Base-by-base conservation (phyloP, 1,140 invertebrate species). In the Augochlora pura region DNA sequence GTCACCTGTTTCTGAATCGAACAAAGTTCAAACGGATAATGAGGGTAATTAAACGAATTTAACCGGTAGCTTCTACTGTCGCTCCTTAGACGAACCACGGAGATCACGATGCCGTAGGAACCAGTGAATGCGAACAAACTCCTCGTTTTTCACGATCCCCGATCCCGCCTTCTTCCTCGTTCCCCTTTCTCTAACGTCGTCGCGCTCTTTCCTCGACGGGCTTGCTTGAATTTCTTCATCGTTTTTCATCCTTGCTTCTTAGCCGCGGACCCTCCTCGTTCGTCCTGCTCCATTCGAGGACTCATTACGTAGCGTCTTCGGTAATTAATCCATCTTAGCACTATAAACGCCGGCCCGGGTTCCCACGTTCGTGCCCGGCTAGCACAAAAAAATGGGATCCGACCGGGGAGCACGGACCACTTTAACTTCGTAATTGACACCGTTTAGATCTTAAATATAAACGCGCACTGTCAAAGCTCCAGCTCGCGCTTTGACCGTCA, bases 1-100 rank as follows among this genome's bases (percentile, higher is more conserved):
- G 32, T 66, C 60, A 76, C 21, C 32, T 39, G 60, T 25, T 63
- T 80, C 65, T 64, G 64, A 66, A 74, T 77, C 69, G 69, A 62
- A 64, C 77, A 78, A 86, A 79, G 49, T 62, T 78, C 32, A 71
- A 83, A 80, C 59, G 77, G 74, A 86, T 83, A 86, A 86, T 86
- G 78, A 81, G 49, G 81, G 77, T 86, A 86, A 86, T 86, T 86
- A 86, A 86, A 80, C 63, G 77, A 78, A 83, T 86, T 83, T 80
- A 81, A 83, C 63, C 68, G 66, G 73, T 74, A 46, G 60, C 69
- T 23, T 80, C 73, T 66, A n/a, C 54, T 73, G 72, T 65, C 73
- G 42, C 72, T 74, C 60, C 60, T 82, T 60, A 23, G 25, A 69
- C 49, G 73, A 72, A 67, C 60, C 54, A 25, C 73, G 69, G 27